Evolutionary conservation across 2,888 invertebrate genomes (phyloP).

Genomic region (Luperina testacea): DNA sequence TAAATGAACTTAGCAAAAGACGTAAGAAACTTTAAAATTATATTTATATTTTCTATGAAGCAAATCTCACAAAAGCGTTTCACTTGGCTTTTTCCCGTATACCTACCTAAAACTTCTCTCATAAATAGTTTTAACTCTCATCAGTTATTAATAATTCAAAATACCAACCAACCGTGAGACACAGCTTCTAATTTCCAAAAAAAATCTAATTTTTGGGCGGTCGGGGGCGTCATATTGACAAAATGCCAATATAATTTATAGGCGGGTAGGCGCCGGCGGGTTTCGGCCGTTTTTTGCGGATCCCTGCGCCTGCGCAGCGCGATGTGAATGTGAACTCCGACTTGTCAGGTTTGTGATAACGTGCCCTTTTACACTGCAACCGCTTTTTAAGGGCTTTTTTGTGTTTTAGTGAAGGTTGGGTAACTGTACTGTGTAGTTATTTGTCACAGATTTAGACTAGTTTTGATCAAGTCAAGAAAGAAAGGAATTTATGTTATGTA

Average conservation of each 20-base stretch:
- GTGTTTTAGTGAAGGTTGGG: slow-evolving; percentile 18
- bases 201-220: slow-evolving; percentile 69
- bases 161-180: slow-evolving; percentile 57
- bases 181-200: slow-evolving; percentile 43
- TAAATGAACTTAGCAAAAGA: too few species aligned
- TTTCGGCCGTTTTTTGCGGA: slow-evolving; percentile 71
- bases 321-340: slow-evolving; percentile 69
- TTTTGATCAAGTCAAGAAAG: neutral
- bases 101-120: too few species aligned
- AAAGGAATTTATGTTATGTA: too few species aligned
- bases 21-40: too few species aligned
- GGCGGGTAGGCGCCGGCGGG: slow-evolving; percentile 77
- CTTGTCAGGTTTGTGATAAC: slow-evolving; percentile 66
- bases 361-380: slow-evolving; percentile 60
- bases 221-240: slow-evolving; percentile 83
- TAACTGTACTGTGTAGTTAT: slow-evolving; percentile 1
- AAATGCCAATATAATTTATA: slow-evolving; percentile 85
- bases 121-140: neutral
- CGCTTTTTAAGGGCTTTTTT: slow-evolving; percentile 54
- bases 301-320: slow-evolving; percentile 49
- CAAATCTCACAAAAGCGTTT: too few species aligned
- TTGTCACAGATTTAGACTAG: neutral
- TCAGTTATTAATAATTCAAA: slow-evolving; percentile 29
- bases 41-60: too few species aligned
- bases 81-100: too few species aligned